Base-by-base conservation (phyloP, 2,113 vertebrate genomes). In the Mohoua ochrocephala region DNA sequence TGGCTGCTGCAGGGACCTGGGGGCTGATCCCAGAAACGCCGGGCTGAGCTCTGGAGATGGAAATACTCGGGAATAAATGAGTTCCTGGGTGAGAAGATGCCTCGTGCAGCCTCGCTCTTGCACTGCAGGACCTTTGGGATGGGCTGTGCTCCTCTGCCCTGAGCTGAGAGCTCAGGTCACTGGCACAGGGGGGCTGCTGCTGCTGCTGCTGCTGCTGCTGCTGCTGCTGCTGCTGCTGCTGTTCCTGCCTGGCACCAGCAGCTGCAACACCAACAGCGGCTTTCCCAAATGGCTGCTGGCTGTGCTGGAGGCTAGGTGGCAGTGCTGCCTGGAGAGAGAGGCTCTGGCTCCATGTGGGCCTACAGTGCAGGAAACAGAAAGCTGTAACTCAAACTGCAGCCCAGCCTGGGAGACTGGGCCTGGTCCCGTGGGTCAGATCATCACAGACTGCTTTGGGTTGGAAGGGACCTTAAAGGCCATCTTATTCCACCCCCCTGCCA, bases 81-180 rank as follows among this genome's bases (percentile, higher is more conserved):
- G 8, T 42, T 84, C 47, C 47, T n/a, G 23, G 31, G 31, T 16
- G 45, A 81, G 71, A 44, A 56, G 39, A 53, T 41, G 59, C 50
- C 56, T 83, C 1, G 6, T 6, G 31, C 49, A 65, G 45, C 33
- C 35, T 70, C 39, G 42, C 30, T 75, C 31, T 44, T 24, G 45
- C 44, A 30, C 33, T n/a, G 19, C 15, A 11, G 6, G 30, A 31
- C 15, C 2, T 13, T 20, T 0, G 56, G 82, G 61, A 30, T 0
- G 4, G 18, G 70, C 53, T 68, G 61, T 68, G 69, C 69, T 53
- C 28, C 52, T 2, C 47, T 39, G 77, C 19, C 37, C 77, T 21
- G 53, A 42, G 24, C 45, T 68, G 61, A 47, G 9, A 49, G 54
- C 63, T 83, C n/a, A 31, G 8, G 4, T 61, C 61, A 9, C 28